These are phyloP conservation scores for Conopomorpha cramerella DNA, from an alignment of 1,140 invertebrate species.

Conservation along the genomic window DNA sequence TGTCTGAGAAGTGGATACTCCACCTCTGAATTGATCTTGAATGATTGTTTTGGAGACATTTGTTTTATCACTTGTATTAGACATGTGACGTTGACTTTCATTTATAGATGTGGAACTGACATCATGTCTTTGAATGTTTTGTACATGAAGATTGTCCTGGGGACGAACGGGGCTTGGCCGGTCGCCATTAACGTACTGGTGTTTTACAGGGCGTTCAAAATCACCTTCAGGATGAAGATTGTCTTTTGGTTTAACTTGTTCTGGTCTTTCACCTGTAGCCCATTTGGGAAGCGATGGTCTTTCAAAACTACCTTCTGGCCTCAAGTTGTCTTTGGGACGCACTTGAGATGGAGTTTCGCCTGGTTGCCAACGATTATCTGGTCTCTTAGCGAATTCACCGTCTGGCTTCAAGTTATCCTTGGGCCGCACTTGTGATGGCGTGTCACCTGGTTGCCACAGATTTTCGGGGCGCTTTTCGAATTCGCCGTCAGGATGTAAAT, in stretches of 20 bases:
- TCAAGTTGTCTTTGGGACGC: conserved; percentile 62
- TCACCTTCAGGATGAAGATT: conserved; percentile 65
- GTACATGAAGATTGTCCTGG: conserved; percentile 49
- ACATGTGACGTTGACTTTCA: too few relatives aligned
- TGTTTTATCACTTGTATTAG: too few relatives aligned
- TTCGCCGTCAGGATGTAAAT: conserved; percentile 64
- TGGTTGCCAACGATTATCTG: conserved; percentile 33
- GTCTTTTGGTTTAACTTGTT: conserved; percentile 57
- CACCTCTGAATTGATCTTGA: too few relatives aligned
- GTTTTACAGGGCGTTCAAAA: conserved; percentile 52
- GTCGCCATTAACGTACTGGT: conserved; percentile 29
- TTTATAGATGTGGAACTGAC: too few relatives aligned
- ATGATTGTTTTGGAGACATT: too few relatives aligned
- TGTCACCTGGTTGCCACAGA: conserved; percentile 32
- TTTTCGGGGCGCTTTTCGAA: conserved; percentile 36
- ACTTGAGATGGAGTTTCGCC: conserved; percentile 61
- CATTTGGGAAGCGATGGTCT: conserved; percentile 53
- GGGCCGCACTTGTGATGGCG: conserved; percentile 44
- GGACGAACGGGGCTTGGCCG: conserved; percentile 46
- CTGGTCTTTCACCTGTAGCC: conserved; percentile 40
- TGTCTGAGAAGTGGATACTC: too few relatives aligned
- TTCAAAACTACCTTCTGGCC: conserved; percentile 65
- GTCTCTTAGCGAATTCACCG: conserved; percentile 55
- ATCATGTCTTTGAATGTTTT: too few relatives aligned
- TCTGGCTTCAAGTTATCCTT: conserved; percentile 64